These are phyloP conservation scores for Neogobius melanostomus DNA, from an alignment of 2,113 vertebrate species.

Conservation along the genomic window DNA sequence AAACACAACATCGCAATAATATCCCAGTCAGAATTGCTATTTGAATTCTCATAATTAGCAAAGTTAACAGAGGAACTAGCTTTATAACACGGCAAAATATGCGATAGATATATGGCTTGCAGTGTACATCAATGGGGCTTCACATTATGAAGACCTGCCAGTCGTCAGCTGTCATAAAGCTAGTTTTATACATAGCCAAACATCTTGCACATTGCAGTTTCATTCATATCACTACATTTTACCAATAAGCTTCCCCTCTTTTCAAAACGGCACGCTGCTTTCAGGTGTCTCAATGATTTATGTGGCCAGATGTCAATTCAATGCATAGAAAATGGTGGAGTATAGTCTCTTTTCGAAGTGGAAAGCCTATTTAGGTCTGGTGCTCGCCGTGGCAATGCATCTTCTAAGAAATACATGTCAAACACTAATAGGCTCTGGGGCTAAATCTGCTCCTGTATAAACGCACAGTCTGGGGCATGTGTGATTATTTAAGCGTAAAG, in stretches of 20 bases:
- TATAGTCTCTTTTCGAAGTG: conserved; percentile 13
- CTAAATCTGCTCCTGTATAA: neutral
- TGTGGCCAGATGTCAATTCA: conserved; percentile 27
- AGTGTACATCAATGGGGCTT: too few relatives aligned
- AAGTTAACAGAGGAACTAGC: too few relatives aligned
- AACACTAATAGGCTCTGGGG: neutral
- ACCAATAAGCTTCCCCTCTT: neutral
- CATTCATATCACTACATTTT: conserved; percentile 15
- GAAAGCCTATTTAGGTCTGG: conserved; percentile 6
- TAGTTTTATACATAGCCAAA: neutral
- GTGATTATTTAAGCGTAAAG: neutral
- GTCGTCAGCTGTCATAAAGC: too few relatives aligned
- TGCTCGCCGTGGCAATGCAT: neutral
- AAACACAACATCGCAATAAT: conserved; percentile 32
- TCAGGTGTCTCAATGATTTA: conserved; percentile 30
- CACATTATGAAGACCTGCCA: too few relatives aligned
- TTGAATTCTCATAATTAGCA: too few relatives aligned
- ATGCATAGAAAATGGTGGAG: conserved; percentile 29
- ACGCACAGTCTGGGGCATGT: neutral
- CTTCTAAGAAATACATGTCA: neutral
- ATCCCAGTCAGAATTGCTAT: conserved; percentile 14
- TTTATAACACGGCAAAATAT: too few relatives aligned
- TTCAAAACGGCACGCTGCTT: conserved; percentile 6
- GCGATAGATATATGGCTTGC: too few relatives aligned
- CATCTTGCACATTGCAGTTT: neutral